Evolutionary conservation across 2,888 invertebrate genomes (phyloP), one percentile per base, ranked within the genome.

Genomic region (Hydroisotoma schaefferi): DNA sequence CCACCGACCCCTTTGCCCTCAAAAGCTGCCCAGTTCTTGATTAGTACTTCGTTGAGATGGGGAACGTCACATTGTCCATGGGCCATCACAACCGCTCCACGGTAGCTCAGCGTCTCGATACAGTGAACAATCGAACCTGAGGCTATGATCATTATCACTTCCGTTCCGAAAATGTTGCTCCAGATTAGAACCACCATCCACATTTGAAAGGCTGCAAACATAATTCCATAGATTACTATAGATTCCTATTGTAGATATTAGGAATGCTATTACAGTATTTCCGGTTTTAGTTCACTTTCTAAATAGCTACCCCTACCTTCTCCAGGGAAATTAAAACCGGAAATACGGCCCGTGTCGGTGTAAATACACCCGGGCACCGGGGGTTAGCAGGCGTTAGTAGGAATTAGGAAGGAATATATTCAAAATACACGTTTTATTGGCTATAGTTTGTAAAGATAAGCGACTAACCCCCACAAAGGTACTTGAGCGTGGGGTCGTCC

Each of bases 51-150:
- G 56, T 71, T 69, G 22, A 71, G 51, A 38, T 69, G 66, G 0
- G 71, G 71, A 0, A 69, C 65, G 53, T 71, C 71, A 53, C 71
- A 71, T 53, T 71, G 71, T 25, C 63, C 63, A 61, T 71, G 66
- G n/a, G 71, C 69, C 71, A 71, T 69, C 27, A 71, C 71, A 4
- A 71, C 71, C n/a, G 71, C 66, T 20, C 71, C 71, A 0, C 69
- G 60, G 60, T 68, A 71, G 46, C 61, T 59, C n/a, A 71, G 60
- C 1, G 68, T 71, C 53, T 71, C 71, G 26, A 71, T 58, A 46
- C 71, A 71, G 52, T 71, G 71, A 43, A 65, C 65, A 8, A 71
- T 38, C 6, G 63, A 63, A 1, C 69, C 71, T 2, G 69, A 66
- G 8, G 63, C 62, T 1, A 71, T 60, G 29, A 71, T 64, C 66